Evolutionary conservation across 1,140 invertebrate species (phyloP).

Genomic region (Phymorhynchus buccinoides): DNA sequence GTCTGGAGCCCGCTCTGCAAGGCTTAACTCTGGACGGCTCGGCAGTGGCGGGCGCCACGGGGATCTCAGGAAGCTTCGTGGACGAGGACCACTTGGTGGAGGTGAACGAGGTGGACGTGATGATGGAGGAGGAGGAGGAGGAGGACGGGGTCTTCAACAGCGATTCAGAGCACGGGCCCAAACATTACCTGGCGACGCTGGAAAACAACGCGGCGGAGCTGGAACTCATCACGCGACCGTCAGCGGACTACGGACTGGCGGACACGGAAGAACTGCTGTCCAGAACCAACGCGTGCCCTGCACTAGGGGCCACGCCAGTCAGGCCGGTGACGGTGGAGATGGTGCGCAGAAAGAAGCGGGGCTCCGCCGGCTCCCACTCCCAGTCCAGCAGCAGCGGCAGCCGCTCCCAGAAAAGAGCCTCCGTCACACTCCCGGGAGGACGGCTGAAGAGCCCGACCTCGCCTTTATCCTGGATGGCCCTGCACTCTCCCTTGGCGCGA

Average conservation of each 20-base stretch:
- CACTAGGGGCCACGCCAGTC: neutral
- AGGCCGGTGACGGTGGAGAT: neutral
- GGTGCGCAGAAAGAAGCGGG: neutral
- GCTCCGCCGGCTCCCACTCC: conserved; percentile 32
- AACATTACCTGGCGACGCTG: neutral
- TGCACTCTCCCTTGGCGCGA: conserved; percentile 65
- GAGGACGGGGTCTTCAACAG: neutral
- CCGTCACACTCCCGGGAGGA: conserved; percentile 14
- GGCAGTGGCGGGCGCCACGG: conserved; percentile 12
- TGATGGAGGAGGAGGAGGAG: neutral
- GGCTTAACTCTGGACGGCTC: conserved; percentile 15
- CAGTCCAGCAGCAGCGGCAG: conserved; percentile 37
- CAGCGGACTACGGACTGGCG: neutral
- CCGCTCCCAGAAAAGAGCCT: conserved; percentile 8
- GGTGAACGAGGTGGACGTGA: neutral
- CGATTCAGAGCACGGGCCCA: neutral
- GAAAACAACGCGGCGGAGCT: neutral
- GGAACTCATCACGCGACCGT: neutral
- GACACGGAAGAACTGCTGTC: conserved; percentile 17
- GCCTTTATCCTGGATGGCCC: conserved; percentile 60
- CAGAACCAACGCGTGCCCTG: neutral
- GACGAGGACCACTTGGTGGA: neutral
- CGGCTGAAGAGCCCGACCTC: conserved; percentile 61
- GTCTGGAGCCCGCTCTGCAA: conserved; percentile 10
- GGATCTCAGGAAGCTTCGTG: conserved; percentile 19